A percentile compares a stretch with the other conserved stretches of the same genome.
Conservation (phyloP, 2,113 vertebrate genomes). For the Pheucticus melanocephalus region DNA sequence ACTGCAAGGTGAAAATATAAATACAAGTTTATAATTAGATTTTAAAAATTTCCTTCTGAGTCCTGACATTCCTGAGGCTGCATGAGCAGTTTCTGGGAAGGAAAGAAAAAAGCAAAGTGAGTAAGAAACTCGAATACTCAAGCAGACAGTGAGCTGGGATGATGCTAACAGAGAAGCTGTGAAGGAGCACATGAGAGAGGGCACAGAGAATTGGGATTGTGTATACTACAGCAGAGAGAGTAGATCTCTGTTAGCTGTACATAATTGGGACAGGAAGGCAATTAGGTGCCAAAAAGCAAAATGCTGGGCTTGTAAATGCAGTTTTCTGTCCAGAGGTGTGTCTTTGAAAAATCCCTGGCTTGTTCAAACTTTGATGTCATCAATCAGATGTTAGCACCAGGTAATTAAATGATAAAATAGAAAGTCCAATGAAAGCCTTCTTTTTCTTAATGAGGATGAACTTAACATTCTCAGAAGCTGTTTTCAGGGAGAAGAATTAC, state of each 20-base stretch:
- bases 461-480: background rate
- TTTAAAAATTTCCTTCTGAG: background rate
- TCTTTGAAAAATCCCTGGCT: slow-evolving; percentile 3
- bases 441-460: slow-evolving; percentile 57
- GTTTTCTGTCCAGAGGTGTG: background rate
- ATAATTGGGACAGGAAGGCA: background rate
- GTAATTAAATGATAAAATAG: slow-evolving; percentile 66
- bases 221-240: background rate
- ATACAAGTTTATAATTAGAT: background rate
- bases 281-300: background rate
- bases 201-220: fast-evolving
- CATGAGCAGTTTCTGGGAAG: background rate
- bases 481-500: slow-evolving; percentile 29
- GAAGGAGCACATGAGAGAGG: background rate
- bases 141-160: background rate
- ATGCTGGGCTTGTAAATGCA: background rate
- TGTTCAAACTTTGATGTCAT: slow-evolving; percentile 29
- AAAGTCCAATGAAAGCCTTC: slow-evolving; percentile 61
- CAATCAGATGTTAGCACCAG: slow-evolving; percentile 30
- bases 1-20: background rate
- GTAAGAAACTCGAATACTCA: background rate
- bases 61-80: background rate
- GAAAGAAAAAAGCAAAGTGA: background rate
- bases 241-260: background rate
- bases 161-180: background rate